These are phyloP conservation scores for Orbicella faveolata DNA, from an alignment of 64 coral and sea anemone genomes.

Conservation along the genomic window DNA sequence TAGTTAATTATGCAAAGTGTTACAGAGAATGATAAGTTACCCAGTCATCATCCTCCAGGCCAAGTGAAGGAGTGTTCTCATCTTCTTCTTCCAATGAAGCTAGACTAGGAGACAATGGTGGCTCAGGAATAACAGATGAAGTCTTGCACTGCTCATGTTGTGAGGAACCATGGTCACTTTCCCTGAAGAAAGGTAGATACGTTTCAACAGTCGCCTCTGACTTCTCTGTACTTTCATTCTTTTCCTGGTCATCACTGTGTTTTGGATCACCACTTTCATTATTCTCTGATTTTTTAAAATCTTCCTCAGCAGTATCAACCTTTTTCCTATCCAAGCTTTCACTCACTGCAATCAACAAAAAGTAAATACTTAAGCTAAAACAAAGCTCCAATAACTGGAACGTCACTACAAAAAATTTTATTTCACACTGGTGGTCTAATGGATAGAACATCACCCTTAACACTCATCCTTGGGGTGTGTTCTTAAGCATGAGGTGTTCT, in stretches of 20 bases:
- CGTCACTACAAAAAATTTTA: too few relatives aligned
- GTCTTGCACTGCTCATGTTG: not conserved
- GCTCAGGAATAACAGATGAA: constrained; percentile 58
- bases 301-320: not conserved
- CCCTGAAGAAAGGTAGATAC: not conserved
- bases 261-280: not conserved
- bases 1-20: not conserved
- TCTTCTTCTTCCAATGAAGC: constrained; percentile 64
- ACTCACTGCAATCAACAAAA: not conserved
- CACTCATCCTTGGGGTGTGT: too few relatives aligned
- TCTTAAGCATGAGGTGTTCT: too few relatives aligned
- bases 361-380: not conserved
- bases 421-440: too few relatives aligned
- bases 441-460: too few relatives aligned
- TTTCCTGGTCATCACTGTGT: not conserved
- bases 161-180: not conserved
- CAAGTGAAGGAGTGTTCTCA: constrained; percentile 68
- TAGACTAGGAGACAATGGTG: constrained; percentile 60
- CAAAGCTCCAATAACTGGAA: too few relatives aligned
- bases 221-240: not conserved
- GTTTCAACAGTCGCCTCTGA: not conserved
- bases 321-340: not conserved
- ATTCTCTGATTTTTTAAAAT: not conserved
- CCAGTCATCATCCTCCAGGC: constrained; percentile 12
- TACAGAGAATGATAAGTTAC: not conserved